Evolutionary conservation across 2,888 invertebrate genomes (phyloP).

Genomic region (Leptopilina drosophilae): DNA sequence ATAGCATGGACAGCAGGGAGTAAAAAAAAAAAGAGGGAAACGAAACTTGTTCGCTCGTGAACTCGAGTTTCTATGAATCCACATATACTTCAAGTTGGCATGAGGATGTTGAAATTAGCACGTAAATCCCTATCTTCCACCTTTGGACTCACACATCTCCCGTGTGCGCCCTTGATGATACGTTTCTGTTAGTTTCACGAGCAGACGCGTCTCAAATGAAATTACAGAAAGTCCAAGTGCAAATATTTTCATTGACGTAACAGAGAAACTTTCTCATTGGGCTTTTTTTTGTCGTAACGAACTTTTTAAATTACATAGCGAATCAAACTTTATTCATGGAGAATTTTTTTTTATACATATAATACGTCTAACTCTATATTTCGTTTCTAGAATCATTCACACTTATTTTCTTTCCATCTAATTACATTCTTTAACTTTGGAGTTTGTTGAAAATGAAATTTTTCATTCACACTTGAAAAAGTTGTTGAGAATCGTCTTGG

Average conservation of each 20-base stretch:
- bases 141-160: slow-evolving; percentile 49
- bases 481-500: no score
- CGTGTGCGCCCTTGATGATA: slow-evolving; percentile 42
- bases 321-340: neutral
- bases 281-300: neutral
- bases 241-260: neutral
- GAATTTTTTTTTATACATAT: no score
- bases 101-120: slow-evolving; percentile 36
- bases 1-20: neutral
- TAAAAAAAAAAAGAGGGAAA: neutral
- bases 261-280: neutral
- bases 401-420: no score
- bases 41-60: slow-evolving; percentile 9
- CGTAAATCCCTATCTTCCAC: slow-evolving; percentile 30
- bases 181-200: slow-evolving; percentile 36
- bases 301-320: neutral
- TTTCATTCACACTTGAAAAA: no score
- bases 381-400: neutral
- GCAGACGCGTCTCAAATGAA: slow-evolving; percentile 25
- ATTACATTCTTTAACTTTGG: no score
- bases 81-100: slow-evolving; percentile 7
- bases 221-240: slow-evolving; percentile 24
- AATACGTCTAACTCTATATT: neutral
- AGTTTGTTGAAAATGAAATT: no score
- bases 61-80: slow-evolving; percentile 17